Conservation (phyloP, 2,888 invertebrate species). For the Melinopterus prodromus region DNA sequence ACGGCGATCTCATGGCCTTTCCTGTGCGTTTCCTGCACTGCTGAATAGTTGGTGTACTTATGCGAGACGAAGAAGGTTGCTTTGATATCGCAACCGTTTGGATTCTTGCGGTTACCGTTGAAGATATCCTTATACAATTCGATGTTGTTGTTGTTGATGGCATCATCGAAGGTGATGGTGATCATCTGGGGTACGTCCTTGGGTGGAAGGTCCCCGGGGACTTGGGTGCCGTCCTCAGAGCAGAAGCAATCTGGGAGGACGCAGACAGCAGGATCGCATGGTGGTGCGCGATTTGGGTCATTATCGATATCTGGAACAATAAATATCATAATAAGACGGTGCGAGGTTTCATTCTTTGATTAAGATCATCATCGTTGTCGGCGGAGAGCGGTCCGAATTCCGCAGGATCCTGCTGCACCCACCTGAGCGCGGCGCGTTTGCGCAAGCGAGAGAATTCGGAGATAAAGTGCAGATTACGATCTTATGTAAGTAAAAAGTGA, state of each 20-base stretch:
- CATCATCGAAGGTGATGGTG: conserved; percentile 93
- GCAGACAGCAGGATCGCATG: conserved; percentile 87
- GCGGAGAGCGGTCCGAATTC: neutral
- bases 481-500: conserved; percentile 21
- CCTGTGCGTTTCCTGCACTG: conserved; percentile 89
- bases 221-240: conserved; percentile 88
- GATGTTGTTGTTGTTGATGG: conserved; percentile 95
- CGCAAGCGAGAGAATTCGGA: neutral
- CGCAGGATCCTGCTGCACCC: neutral
- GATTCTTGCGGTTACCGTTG: conserved; percentile 87
- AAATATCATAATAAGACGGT: neutral
- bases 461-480: neutral
- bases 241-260: conserved; percentile 93
- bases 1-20: conserved; percentile 94
- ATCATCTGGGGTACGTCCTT: conserved; percentile 94
- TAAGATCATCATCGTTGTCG: neutral
- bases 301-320: conserved; percentile 81
- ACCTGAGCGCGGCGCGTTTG: neutral
- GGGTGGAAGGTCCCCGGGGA: conserved; percentile 84
- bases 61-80: conserved; percentile 92
- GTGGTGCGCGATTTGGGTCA: conserved; percentile 91
- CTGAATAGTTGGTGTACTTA: conserved; percentile 93
- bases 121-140: conserved; percentile 93
- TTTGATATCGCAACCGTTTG: conserved; percentile 93
- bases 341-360: conserved; percentile 11